A percentile compares a stretch with the other conserved stretches of the same genome.
Evolutionary conservation across 2,113 vertebrate species (phyloP).

Genomic region (Leptocoma aspasia): DNA sequence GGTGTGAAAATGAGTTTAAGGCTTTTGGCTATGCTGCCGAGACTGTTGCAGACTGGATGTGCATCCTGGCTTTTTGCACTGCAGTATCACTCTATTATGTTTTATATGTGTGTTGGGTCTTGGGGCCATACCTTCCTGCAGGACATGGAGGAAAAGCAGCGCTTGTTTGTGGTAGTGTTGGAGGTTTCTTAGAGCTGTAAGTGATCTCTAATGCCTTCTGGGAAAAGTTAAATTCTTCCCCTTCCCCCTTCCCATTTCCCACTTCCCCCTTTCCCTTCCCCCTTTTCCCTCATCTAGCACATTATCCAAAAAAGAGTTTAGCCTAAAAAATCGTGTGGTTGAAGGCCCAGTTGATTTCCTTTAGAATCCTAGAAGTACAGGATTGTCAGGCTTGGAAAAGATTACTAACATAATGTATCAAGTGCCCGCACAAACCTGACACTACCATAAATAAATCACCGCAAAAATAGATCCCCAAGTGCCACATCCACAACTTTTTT

Average conservation of each 20-base stretch:
- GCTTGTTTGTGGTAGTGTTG: neutral
- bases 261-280: neutral
- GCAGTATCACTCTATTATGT: accelerated
- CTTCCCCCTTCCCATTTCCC: neutral
- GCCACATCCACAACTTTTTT: neutral
- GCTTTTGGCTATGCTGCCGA: neutral
- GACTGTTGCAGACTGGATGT: neutral
- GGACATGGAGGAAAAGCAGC: neutral
- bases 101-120: neutral
- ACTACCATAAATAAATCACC: neutral
- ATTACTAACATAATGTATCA: neutral
- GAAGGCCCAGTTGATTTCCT: neutral
- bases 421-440: neutral
- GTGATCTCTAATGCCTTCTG: neutral
- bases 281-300: neutral
- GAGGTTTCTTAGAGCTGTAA: neutral
- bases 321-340: neutral
- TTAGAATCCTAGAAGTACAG: neutral
- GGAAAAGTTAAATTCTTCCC: neutral
- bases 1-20: neutral
- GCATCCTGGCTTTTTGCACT: neutral
- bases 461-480: neutral
- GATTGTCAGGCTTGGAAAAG: neutral
- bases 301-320: neutral
- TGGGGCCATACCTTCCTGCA: neutral